Percentiles rank a stretch among this genome's conserved stretches.
phyloP scores from a whole-genome alignment of 2,797 vertebrate species.

The Chiroxiphia lanceolata region DNA sequence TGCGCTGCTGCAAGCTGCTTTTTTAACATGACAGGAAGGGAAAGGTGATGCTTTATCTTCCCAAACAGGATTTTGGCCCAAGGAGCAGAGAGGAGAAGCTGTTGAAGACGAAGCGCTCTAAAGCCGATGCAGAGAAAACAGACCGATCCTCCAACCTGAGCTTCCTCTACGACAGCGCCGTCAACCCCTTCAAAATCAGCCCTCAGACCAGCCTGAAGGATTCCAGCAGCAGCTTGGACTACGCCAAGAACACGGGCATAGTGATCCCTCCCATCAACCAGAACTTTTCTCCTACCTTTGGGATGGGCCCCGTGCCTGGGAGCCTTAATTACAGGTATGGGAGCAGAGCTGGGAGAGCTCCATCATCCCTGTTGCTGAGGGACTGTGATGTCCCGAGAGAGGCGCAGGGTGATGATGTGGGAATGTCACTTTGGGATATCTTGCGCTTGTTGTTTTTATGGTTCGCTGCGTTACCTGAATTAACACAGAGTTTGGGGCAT shows the following conservation, averaged over 20 bases:
- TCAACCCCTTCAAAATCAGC: slow-evolving; percentile 45
- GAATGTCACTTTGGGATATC: background rate
- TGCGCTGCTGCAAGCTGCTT: background rate
- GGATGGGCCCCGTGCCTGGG: slow-evolving; percentile 33
- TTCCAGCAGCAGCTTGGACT: slow-evolving; percentile 59
- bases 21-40: background rate
- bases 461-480: fast-evolving
- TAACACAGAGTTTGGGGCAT: background rate
- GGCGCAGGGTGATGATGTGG: background rate
- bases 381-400: background rate
- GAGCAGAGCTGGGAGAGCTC: background rate
- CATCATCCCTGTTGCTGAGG: background rate
- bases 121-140: slow-evolving; percentile 60
- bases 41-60: slow-evolving; percentile 25
- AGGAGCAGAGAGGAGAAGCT: slow-evolving; percentile 71
- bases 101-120: slow-evolving; percentile 61
- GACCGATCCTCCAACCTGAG: slow-evolving; percentile 35
- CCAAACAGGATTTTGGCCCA: slow-evolving; percentile 67
- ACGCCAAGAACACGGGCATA: slow-evolving; percentile 28
- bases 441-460: background rate
- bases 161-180: slow-evolving; percentile 28
- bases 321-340: slow-evolving; percentile 74
- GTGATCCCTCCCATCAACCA: slow-evolving; percentile 75
- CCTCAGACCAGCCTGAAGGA: slow-evolving; percentile 65
- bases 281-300: slow-evolving; percentile 53